Base-by-base conservation (phyloP, 2,888 invertebrate genomes). In the Rotaria magnacalcarata region DNA sequence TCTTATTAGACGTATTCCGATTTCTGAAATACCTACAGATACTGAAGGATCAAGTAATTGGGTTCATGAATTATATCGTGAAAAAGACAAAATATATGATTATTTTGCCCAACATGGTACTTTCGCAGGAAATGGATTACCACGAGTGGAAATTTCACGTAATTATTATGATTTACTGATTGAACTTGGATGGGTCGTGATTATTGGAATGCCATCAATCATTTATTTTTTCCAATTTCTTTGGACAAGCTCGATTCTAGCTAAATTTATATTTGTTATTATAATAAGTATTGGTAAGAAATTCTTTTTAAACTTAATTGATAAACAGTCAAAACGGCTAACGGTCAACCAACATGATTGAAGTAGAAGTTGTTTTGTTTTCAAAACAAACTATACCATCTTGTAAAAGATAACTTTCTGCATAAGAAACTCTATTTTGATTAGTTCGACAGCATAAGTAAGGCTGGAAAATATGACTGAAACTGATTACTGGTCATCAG, bases 11-110 rank as follows among this genome's bases (percentile, higher is more conserved):
- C 93, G 97, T 89, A 94, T 96, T 90, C 94, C 95, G 1, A 92
- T 96, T 84, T 94, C 94, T 84, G 93, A 93, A 85, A 93, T 97
- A 54, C 96, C 96, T 0, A 94, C 93, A 85, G 88, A 89, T 54
- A 95, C 95, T 88, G 94, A 93, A 88, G 93, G 92, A 85, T 94
- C 95, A 86, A 93, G 95, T 8, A 93, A 93, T 87, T 97, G 96
- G 94, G 91, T 97, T 87, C 94, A 95, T 88, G 93, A 95, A 86
- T 92, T 95, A 58, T 97, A 95, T 90, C 93, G 94, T 88, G 54
- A 54, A 54, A 54, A 67, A 91, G 91, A 92, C 89, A 89, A 90
- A 67, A 88, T 91, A 74, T 90, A 90, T 87, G 91, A 91, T 84
- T 87, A 89, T 50, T 91, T 90, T 88, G 88, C 89, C n/a, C 88